Conservation (phyloP, 2,797 vertebrate genomes). For the Gallinago nigripennis region DNA sequence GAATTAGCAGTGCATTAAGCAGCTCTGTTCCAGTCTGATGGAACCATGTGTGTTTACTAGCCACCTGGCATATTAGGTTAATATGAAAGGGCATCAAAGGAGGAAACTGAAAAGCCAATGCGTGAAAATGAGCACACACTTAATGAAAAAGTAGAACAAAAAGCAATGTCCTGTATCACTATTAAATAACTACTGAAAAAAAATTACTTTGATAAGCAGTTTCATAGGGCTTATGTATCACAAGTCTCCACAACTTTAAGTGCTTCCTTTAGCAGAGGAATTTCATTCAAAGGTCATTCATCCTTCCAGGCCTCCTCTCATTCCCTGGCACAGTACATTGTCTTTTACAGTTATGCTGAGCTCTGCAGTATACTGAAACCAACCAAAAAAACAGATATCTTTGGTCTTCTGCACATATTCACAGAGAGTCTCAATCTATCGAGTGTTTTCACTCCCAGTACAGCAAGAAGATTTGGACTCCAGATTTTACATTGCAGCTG, state of each 20-base stretch:
- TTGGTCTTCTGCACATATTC: not conserved
- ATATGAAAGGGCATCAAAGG: not conserved
- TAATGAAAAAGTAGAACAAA: not conserved
- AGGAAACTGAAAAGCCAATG: not conserved
- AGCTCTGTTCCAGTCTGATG: slow-evolving; percentile 3
- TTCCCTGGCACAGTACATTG: not conserved
- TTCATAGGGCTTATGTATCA: not conserved
- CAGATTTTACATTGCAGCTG: not conserved
- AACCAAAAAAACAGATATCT: not conserved
- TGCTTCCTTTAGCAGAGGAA: not conserved
- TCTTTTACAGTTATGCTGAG: not conserved
- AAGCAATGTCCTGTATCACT: not conserved
- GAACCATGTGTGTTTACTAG: not conserved
- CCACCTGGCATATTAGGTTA: not conserved
- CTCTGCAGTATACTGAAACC: not conserved
- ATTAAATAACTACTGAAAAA: not conserved
- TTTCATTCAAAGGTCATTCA: not conserved
- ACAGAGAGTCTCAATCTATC: not conserved
- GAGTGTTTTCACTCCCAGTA: not conserved
- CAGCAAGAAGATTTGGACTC: not conserved
- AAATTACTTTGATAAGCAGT: not conserved
- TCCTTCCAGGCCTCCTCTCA: not conserved
- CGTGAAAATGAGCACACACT: not conserved
- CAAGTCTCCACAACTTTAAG: not conserved
- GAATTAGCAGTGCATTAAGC: slow-evolving; percentile 4